Base-by-base conservation (phyloP, 2,797 vertebrate species). In the Phalanger gymnotis region DNA sequence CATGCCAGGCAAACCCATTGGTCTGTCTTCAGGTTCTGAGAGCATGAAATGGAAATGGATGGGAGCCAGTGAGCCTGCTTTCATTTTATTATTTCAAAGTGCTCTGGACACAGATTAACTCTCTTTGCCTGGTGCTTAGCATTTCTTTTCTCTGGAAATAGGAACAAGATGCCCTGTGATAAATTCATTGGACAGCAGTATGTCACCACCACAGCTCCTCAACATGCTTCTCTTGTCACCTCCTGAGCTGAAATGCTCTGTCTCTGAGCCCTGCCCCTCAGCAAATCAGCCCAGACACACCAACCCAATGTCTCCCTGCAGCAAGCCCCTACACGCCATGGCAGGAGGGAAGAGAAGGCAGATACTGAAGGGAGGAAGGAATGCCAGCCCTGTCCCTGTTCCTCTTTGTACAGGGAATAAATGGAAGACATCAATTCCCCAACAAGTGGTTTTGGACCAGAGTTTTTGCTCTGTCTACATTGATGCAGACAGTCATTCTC, bases 11-110 rank as follows among this genome's bases (percentile, higher is more conserved):
- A 94, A 55, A 94, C 93, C 93, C 98, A 97, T 94, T 51, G 27
- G 95, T 95, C 96, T 96, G 97, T 96, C 96, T 96, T 96, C 94
- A 93, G 94, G 90, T 92, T 96, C 96, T 34, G 58, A 87, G 89
- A 96, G 94, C 94, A 12, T 97, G 98, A 97, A 97, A 98, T 97
- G 94, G 96, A 98, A 97, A 96, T 97, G 97, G 97, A 97, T 87
- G 56, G 94, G 52, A 93, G 96, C 98, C 98, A 98, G 94, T 95
- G 93, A 96, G 91, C 58, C 93, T 97, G 93, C 96, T 97, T 95
- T 53, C 66, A 95, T 94, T 94, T 95, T 94, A 92, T 96, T 95
- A 96, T 97, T 97, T 96, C 47, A 22, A 73, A 97, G 96, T 51
- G 19, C 61, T 91, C 92, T 95, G 94, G 95, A 97, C 94, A 97